A percentile compares a stretch with the other conserved stretches of the same genome.
These are phyloP conservation scores for Amblyteles armatorius DNA, from an alignment of 2,888 invertebrate species.

Conservation along the genomic window DNA sequence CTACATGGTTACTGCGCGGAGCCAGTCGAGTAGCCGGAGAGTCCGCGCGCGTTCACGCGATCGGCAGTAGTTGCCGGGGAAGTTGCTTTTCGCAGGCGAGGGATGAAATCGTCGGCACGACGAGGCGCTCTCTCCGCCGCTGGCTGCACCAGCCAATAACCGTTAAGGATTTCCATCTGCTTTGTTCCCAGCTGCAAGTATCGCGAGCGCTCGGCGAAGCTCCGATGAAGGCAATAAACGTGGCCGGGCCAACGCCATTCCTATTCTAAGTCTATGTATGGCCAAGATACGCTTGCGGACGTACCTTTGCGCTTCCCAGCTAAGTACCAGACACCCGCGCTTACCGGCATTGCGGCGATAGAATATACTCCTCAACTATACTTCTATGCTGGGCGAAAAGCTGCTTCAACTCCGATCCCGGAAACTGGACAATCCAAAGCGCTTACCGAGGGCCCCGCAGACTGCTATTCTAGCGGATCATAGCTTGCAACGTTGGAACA, in stretches of 20 bases:
- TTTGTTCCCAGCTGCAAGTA: constrained; percentile 75
- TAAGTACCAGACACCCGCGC: background rate
- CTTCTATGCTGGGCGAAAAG: background rate
- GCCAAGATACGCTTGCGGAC: constrained; percentile 46
- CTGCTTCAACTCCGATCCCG: background rate
- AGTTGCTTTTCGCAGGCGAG: constrained; percentile 45
- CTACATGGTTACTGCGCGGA: background rate
- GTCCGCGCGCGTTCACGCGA: constrained; percentile 45
- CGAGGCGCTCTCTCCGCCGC: constrained; percentile 44
- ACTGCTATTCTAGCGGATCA: background rate
- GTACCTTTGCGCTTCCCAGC: constrained; percentile 26
- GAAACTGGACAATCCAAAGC: background rate
- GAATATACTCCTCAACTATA: background rate
- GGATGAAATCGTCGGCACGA: constrained; percentile 57
- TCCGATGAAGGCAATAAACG: constrained; percentile 80
- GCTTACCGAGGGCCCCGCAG: background rate
- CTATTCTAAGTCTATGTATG: constrained; percentile 40
- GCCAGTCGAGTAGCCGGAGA: constrained; percentile 45
- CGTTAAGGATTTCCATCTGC: constrained; percentile 81
- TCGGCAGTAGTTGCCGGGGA: constrained; percentile 21
- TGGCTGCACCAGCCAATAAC: constrained; percentile 76
- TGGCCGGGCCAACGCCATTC: constrained; percentile 55
- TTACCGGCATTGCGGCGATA: background rate
- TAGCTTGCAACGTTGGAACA: background rate
- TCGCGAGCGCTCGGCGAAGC: constrained; percentile 67